Evolutionary conservation across 2,888 invertebrate species (phyloP), one percentile per base, ranked within the genome.

Genomic region (Ptychoptera contaminata): DNA sequence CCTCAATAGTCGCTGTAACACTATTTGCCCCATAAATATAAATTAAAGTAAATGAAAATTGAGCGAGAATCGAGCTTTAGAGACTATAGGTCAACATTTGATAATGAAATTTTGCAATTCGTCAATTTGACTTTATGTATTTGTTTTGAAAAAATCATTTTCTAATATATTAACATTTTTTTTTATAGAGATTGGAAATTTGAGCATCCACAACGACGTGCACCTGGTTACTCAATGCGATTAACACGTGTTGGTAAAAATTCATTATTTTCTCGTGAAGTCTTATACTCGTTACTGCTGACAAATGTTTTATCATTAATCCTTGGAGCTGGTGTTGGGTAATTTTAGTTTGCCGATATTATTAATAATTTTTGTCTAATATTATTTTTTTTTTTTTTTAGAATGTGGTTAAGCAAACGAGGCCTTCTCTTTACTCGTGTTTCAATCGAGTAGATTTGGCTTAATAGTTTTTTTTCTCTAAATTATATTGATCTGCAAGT

Each of bases 271-370:
- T 86, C 86, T 43, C 81, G 85, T 61, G 87, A 90, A 68, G 86
- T 93, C 43, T 68, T 93, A 41, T 87, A 90, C 58, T 87, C 92
- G 39, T 75, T 94, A 53, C 76, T 94, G 54, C 73, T 94, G 56
- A 87, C 90, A 53, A 94, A 93, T 69, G 72, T 94, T 51, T 73
- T 94, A 45, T 92, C 92, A 7, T 70, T 94, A 49, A 68, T 94
- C 52, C 71, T 94, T 49, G 93, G 93, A 50, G 86, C 92, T 48
- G 92, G 93, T 48, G 77, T 94, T 55, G 93, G 93, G 87, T 90
- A 63, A 70, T 70, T 53, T 16, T 11, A 36, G 32, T 37, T 35
- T 46, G 35, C 11, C 16, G 4, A 2, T 36, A 53, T 11, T 11
- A 4, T 32, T 32, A 7, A 7, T 32, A 6, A 23, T 23, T 9